A percentile compares a stretch with the other conserved stretches of the same genome.
These are phyloP conservation scores for Andrena praecox DNA, from an alignment of 2,888 invertebrate species.

Conservation along the genomic window DNA sequence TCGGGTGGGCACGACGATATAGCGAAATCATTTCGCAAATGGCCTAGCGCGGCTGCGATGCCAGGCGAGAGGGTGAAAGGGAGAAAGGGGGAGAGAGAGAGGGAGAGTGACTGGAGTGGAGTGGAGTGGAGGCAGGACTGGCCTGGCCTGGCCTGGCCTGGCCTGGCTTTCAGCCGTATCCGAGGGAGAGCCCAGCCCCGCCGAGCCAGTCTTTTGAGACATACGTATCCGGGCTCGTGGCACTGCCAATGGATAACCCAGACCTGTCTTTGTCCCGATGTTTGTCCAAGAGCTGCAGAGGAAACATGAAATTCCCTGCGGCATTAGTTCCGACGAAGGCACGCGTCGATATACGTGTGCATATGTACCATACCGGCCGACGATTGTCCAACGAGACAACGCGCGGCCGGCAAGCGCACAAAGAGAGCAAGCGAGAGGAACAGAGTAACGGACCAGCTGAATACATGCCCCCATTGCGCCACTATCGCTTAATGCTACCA, in stretches of 20 bases:
- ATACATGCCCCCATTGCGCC: not conserved
- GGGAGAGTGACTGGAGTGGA: no score
- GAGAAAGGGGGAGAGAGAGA: not conserved
- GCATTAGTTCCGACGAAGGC: constrained; percentile 31
- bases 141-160: no score
- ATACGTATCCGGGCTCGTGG: constrained; percentile 16
- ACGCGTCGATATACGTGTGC: constrained; percentile 9
- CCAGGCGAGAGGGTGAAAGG: constrained; percentile 5
- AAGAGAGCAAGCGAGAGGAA: not conserved
- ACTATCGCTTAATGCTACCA: constrained; percentile 6
- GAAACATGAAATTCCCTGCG: constrained; percentile 47
- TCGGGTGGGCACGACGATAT: constrained; percentile 13
- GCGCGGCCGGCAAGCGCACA: not conserved
- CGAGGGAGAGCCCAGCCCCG: constrained; percentile 44
- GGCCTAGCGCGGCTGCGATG: constrained; percentile 50
- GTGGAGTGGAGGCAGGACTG: no score
- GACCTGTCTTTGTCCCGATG: constrained; percentile 56
- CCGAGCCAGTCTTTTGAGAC: constrained; percentile 61
- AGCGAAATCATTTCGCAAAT: constrained; percentile 77
- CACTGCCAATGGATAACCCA: constrained; percentile 57
- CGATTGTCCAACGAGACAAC: constrained; percentile 15
- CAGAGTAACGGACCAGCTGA: not conserved
- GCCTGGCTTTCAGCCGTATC: constrained; percentile 68
- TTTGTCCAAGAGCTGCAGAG: constrained; percentile 21
- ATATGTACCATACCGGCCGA: not conserved